Conservation (phyloP, 1,140 invertebrate species). For the Rhagoletis pomonella region DNA sequence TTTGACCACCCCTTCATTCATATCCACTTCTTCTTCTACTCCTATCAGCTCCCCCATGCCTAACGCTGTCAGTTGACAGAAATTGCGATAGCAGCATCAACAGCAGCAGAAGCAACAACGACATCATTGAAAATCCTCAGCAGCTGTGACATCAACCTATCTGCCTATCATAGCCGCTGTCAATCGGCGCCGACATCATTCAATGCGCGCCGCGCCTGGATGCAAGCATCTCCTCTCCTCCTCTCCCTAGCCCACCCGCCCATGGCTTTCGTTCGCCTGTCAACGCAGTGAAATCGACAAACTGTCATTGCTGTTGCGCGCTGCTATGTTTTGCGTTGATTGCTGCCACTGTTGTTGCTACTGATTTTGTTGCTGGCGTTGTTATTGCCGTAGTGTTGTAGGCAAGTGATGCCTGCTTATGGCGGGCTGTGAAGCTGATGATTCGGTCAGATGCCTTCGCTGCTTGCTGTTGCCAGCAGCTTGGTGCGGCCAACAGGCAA, state of each 20-base stretch:
- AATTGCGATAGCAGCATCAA: neutral
- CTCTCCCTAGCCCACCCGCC: neutral
- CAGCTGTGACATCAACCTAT: constrained; percentile 21
- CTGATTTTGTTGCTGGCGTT: neutral
- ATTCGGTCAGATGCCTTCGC: constrained; percentile 25
- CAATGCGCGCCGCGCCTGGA: constrained; percentile 19
- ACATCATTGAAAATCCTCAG: neutral
- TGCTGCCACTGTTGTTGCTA: neutral
- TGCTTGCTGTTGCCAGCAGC: neutral
- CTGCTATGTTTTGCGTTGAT: constrained; percentile 14
- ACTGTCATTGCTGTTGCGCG: constrained; percentile 10
- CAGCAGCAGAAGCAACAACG: neutral
- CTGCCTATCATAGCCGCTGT: constrained; percentile 32
- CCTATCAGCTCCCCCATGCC: neutral
- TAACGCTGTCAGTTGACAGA: neutral
- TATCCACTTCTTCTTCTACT: neutral
- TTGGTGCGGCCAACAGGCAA: neutral
- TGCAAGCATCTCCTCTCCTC: neutral
- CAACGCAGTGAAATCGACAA: constrained; percentile 26
- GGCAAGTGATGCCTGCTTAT: constrained; percentile 4
- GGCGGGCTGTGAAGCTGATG: neutral
- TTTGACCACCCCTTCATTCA: neutral
- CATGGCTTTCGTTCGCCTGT: neutral
- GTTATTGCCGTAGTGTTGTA: neutral
- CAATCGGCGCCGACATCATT: neutral